Evolutionary conservation across 2,113 vertebrate genomes (phyloP), one percentile per base, ranked within the genome.

Genomic region (Corythaixoides concolor): DNA sequence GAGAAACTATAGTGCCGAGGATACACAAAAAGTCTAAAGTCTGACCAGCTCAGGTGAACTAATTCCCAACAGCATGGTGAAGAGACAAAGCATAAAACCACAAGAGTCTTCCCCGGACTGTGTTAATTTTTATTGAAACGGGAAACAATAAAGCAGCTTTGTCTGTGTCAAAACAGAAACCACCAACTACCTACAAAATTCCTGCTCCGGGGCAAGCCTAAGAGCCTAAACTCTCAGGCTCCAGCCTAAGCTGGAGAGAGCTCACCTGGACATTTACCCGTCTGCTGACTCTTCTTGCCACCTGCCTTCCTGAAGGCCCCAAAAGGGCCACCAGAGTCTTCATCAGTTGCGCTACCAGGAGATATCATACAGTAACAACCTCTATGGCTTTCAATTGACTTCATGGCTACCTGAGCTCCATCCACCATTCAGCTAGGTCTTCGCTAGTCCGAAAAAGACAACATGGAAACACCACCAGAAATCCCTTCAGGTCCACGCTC

Each of bases 21-120:
- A 33, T 19, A 68, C 12, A 12, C 24, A 30, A 50, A 58, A 8
- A 45, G 22, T 5, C 28, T 18, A 4, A 35, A 15, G 59, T 12
- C 47, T 30, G 23, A 64, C 62, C 39, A 32, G 17, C 22, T 86
- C 37, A 70, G 43, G 47, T 3, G n/a, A 59, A 9, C 20, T 3
- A 3, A 43, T 8, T 28, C 28, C 41, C 47, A n/a, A 56, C 23
- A 68, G 32, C 6, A 0, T 2, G 12, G 32, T 11, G 50, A 35
- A 43, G 24, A 26, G n/a, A 39, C 66, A 78, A 82, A 58, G 37
- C 33, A 1, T 8, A 56, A 35, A 33, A 41, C 15, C 19, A 10
- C 26, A 23, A 6, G 15, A 47, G 8, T 23, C 35, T 59, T 4
- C 3, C 20, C 9, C 27, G n/a, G 7, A 16, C 6, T 1, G 0